phyloP scores from a whole-genome alignment of 2,888 invertebrate species.

The Shargacucullia verbasci region DNA sequence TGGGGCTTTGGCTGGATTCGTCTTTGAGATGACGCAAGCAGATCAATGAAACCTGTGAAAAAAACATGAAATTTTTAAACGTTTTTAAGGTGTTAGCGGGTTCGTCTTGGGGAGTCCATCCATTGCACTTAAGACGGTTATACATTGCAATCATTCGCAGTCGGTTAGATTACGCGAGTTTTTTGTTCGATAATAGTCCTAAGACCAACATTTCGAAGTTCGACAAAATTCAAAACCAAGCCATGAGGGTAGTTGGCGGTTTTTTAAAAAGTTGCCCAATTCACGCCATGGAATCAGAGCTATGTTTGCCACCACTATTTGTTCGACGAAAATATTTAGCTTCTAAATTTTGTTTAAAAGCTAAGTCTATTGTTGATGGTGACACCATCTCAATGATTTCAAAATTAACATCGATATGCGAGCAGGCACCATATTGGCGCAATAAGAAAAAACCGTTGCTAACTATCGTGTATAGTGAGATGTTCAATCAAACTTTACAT shows the following conservation, averaged over 20 bases:
- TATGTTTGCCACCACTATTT: too few species aligned
- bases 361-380: background rate
- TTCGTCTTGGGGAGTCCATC: background rate
- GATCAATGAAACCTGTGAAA: too few species aligned
- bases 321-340: too few species aligned
- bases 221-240: background rate
- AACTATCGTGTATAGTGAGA: background rate
- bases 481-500: too few species aligned
- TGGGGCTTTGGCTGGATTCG: too few species aligned
- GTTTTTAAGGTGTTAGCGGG: background rate
- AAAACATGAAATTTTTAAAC: background rate
- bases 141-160: conserved; percentile 6
- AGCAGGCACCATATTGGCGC: conserved; percentile 1
- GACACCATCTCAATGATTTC: conserved; percentile 1
- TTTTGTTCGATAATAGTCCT: background rate
- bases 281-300: too few species aligned
- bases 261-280: too few species aligned
- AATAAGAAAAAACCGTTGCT: conserved; percentile 6
- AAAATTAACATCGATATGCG: conserved; percentile 1
- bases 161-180: conserved; percentile 3
- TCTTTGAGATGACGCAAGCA: too few species aligned
- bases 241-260: background rate
- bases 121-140: background rate
- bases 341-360: too few species aligned
- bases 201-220: background rate